These are phyloP conservation scores for Anthopleura xanthogrammica DNA, from an alignment of 92 coral and sea anemone species.

Conservation along the genomic window DNA sequence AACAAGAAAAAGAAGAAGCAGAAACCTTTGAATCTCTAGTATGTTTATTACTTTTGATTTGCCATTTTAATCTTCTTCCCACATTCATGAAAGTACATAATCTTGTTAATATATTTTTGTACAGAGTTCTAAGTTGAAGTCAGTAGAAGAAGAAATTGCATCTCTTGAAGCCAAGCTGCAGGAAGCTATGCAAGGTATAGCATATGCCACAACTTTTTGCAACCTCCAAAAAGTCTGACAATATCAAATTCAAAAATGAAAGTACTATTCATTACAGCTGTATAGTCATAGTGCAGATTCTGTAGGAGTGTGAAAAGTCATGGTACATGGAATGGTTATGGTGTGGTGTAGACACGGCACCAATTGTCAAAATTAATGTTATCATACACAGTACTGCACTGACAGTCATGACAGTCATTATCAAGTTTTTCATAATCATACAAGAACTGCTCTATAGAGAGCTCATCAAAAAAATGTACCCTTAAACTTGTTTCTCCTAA, in stretches of 20 bases:
- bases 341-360: too few species aligned
- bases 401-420: conserved; percentile 35
- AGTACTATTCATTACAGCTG: too few species aligned
- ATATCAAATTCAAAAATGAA: too few species aligned
- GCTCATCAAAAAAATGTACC: too few species aligned
- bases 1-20: conserved; percentile 56
- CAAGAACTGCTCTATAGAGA: too few species aligned
- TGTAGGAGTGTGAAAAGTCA: too few species aligned
- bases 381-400: too few species aligned
- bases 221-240: neutral
- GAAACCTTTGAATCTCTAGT: conserved; percentile 84
- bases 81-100: neutral
- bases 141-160: conserved; percentile 47
- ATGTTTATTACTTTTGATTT: neutral
- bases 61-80: neutral
- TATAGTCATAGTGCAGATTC: too few species aligned
- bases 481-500: too few species aligned
- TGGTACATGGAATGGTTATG: too few species aligned
- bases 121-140: conserved; percentile 45
- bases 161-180: conserved; percentile 38
- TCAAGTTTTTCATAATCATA: too few species aligned
- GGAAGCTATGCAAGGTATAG: conserved; percentile 39
- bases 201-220: neutral
- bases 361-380: too few species aligned
- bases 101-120: neutral